A percentile compares a stretch with the other conserved stretches of the same genome.
Evolutionary conservation across 2,888 invertebrate genomes (phyloP).

Genomic region (Campaea margaritaria): DNA sequence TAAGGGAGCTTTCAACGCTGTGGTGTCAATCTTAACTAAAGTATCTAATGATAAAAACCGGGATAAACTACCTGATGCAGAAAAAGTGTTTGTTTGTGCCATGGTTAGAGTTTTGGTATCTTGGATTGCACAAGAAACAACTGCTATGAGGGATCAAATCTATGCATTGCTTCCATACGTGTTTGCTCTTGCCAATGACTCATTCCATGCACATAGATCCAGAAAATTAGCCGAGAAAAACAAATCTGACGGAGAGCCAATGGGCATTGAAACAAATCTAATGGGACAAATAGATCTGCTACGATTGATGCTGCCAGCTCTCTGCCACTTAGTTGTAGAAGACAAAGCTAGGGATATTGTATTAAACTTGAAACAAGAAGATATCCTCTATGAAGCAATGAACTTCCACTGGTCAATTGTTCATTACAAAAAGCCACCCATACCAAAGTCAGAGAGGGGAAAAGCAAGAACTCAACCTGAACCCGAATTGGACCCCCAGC

Average conservation of each 20-base stretch:
- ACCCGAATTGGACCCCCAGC: slow-evolving; percentile 89
- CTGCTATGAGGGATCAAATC: slow-evolving; percentile 93
- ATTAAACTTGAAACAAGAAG: slow-evolving; percentile 91
- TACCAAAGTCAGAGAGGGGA: slow-evolving; percentile 91
- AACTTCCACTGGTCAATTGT: slow-evolving; percentile 95
- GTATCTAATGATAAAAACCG: slow-evolving; percentile 91
- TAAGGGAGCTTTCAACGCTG: slow-evolving; percentile 94
- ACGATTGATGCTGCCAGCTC: slow-evolving; percentile 93
- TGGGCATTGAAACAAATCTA: slow-evolving; percentile 74
- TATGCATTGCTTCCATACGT: slow-evolving; percentile 93
- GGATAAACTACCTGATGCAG: slow-evolving; percentile 87
- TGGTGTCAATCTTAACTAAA: slow-evolving; percentile 89
- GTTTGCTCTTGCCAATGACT: slow-evolving; percentile 91
- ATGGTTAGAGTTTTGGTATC: slow-evolving; percentile 93
- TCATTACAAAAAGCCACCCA: slow-evolving; percentile 92
- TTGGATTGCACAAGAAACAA: slow-evolving; percentile 97
- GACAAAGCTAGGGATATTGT: slow-evolving; percentile 93
- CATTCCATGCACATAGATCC: slow-evolving; percentile 90
- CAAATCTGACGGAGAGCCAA: slow-evolving; percentile 84
- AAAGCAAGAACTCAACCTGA: slow-evolving; percentile 91
- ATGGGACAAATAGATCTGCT: slow-evolving; percentile 89
- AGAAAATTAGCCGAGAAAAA: slow-evolving; percentile 88
- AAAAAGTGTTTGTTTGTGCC: slow-evolving; percentile 93
- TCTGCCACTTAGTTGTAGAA: slow-evolving; percentile 96
- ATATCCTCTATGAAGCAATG: slow-evolving; percentile 91